These are phyloP conservation scores for Zaprionus davidi DNA, from an alignment of 1,140 invertebrate genomes.

Conservation along the genomic window DNA sequence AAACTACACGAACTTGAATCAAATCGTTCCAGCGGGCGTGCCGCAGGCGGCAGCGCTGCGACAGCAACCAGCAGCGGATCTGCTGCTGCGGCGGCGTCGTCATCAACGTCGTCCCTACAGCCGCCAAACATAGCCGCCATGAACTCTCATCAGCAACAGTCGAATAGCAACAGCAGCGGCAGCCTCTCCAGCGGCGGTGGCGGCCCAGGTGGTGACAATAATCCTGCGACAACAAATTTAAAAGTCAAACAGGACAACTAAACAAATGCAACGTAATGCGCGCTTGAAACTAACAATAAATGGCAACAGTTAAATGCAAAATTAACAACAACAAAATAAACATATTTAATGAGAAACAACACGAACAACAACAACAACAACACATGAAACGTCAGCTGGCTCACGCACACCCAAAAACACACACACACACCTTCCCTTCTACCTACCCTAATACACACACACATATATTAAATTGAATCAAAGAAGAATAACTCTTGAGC, in stretches of 20 bases:
- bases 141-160: constrained; percentile 83
- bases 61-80: constrained; percentile 60
- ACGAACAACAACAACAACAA: constrained; percentile 36
- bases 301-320: constrained; percentile 36
- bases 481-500: constrained; percentile 39
- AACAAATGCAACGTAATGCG: constrained; percentile 58
- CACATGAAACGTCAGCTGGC: constrained; percentile 37
- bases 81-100: constrained; percentile 46
- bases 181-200: constrained; percentile 61
- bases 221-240: constrained; percentile 80
- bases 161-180: constrained; percentile 80
- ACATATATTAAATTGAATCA: constrained; percentile 33
- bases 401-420: constrained; percentile 30
- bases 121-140: constrained; percentile 56
- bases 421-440: background rate
- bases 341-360: constrained; percentile 34
- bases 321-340: constrained; percentile 56
- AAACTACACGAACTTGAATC: constrained; percentile 91
- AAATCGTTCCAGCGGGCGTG: constrained; percentile 81
- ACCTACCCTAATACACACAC: constrained; percentile 4
- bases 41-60: constrained; percentile 72
- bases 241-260: constrained; percentile 72
- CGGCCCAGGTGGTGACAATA: constrained; percentile 72
- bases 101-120: constrained; percentile 52
- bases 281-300: constrained; percentile 56